Evolutionary conservation across 2,113 vertebrate species (phyloP).

Genomic region (Narcine bancroftii): DNA sequence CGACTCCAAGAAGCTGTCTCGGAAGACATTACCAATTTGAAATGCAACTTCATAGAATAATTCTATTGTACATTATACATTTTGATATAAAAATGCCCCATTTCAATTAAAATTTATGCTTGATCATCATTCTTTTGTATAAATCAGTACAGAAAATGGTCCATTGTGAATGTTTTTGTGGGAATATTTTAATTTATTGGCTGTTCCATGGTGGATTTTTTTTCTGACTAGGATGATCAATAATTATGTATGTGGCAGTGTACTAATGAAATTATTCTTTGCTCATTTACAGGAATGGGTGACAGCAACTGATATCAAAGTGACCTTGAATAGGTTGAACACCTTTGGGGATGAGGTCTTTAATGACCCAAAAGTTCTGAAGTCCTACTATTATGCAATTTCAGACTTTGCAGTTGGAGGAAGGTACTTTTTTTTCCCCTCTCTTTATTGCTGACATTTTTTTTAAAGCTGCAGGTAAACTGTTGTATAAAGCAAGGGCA

Average conservation of each 20-base stretch:
- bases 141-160: background rate
- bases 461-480: background rate
- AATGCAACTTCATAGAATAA: background rate
- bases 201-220: background rate
- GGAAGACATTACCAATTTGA: background rate
- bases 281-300: constrained; percentile 78
- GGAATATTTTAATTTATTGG: background rate
- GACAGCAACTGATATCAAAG: constrained; percentile 89
- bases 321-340: constrained; percentile 91
- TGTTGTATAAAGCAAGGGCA: background rate
- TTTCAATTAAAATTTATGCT: background rate
- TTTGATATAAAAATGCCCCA: background rate
- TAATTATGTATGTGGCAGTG: background rate
- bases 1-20: too few relatives aligned
- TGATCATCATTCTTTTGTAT: background rate
- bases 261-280: constrained; percentile 23
- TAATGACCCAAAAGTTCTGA: constrained; percentile 95
- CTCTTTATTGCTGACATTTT: background rate
- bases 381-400: constrained; percentile 97
- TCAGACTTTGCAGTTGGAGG: constrained; percentile 96
- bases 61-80: background rate
- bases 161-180: background rate
- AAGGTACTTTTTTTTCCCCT: constrained; percentile 58
- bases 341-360: constrained; percentile 97
- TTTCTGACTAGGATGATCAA: background rate